Base-by-base conservation (phyloP, 1,140 invertebrate species). In the Diabrotica undecimpunctata region DNA sequence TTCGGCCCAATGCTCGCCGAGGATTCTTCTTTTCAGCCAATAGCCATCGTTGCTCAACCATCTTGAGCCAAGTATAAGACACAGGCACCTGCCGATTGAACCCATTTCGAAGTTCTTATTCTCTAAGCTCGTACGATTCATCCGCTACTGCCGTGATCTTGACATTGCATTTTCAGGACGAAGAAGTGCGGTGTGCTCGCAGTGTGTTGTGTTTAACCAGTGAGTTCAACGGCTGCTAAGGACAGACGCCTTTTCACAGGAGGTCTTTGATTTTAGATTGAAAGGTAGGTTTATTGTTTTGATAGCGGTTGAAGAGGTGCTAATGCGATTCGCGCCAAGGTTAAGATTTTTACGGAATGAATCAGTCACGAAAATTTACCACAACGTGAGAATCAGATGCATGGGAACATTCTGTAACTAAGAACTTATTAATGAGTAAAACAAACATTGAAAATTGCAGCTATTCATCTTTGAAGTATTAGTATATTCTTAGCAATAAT, bases 21-120 rank as follows among this genome's bases (percentile, higher is more conserved):
- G 68, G 66, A 65, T 66, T 72, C 68, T 62, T 74, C 63, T 66
- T 69, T 55, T 66, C 66, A 64, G 59, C 73, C 73, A 74, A 74
- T 74, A 64, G 61, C 66, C 70, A 72, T 66, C 65, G 50, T 65
- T 65, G 66, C 67, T 66, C 65, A 69, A 70, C 70, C 41, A n/a
- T 46, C 41, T 46, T 46, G n/a, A n/a, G n/a, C 41, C 8, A 65
- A 65, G 62, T 74, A 74, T 74, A 74, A 74, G 73, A 74, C 66
- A 4, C 66, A 67, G 65, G 69, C 73, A 73, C 73, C 71, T 74
- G 73, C 67, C 65, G 56, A 54, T 64, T 71, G 70, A 60, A 68
- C 70, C 72, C 73, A 74, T 73, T 73, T 71, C 64, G 69, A 52
- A 61, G 59, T 61, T 61, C 59, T 51, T 61, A 12, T n/a, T 52